Evolutionary conservation across 2,797 vertebrate species (phyloP), one percentile per base, ranked within the genome.

Genomic region (Chlorospingus flavigularis): DNA sequence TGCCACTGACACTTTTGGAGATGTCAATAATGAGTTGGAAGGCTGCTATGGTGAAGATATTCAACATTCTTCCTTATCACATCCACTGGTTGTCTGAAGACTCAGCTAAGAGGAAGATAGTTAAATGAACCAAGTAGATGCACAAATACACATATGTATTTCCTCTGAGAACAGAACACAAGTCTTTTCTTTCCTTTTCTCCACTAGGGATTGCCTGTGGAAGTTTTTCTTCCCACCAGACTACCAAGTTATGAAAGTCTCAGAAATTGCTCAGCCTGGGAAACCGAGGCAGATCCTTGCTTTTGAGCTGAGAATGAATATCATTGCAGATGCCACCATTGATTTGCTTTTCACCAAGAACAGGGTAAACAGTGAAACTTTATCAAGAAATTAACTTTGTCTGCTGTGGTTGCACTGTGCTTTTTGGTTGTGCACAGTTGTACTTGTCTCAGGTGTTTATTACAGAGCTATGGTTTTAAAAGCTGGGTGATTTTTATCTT

Each of bases 321-420:
- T 99, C 97, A 99, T 99, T 91, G 99, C 99, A 90, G 99, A 99
- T 88, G 99, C 99, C 89, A 99, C 99, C 82, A 99, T 99, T 90
- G 99, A 99, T 96, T 98, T 99, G 92, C 99, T 99, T 43, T 99
- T 99, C 92, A 99, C 99, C 95, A 99, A 99, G 98, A 99, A 99
- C 71, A 98, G 99, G 98, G 99, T 99, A 98, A 97, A 85, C 94
- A 82, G 60, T 68, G n/a, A 91, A 91, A 76, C 62, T 5, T 70
- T 71, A 10, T 1, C 13, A 76, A 74, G 76, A 79, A 77, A 54
- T 39, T 33, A 81, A 65, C 45, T 84, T 85, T 82, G 30, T 30
- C 39, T 91, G 2, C 55, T 24, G 7, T 72, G n/a, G 26, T 90
- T 87, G 66, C 35, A 8, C 53, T 75, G 35, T 81, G 13, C 25